phyloP scores from a whole-genome alignment of 2,797 vertebrate genomes.

The Tiaroga cobitis region DNA sequence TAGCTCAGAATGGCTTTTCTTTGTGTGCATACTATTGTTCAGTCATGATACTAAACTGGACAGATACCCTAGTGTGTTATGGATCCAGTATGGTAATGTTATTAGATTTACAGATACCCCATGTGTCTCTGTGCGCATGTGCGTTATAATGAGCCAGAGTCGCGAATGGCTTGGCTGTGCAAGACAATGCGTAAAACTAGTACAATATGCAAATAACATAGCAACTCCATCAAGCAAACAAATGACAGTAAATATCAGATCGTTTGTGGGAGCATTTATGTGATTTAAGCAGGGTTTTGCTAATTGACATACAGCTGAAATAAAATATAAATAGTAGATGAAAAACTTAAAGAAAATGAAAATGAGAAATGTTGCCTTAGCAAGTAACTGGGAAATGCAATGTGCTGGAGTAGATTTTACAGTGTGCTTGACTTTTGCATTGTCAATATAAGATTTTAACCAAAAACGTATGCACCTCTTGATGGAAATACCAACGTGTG shows the following conservation, averaged over 20 bases:
- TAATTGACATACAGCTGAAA: not conserved
- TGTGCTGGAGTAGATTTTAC: too few species aligned
- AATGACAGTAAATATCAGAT: slow-evolving; percentile 53
- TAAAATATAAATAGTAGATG: not conserved
- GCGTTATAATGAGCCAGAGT: slow-evolving; percentile 49
- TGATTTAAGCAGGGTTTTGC: slow-evolving; percentile 24
- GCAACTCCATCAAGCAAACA: slow-evolving; percentile 52
- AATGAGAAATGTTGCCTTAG: not conserved
- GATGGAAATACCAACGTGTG: too few species aligned
- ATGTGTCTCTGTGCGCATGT: slow-evolving; percentile 30
- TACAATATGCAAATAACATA: slow-evolving; percentile 47
- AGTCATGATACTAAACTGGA: slow-evolving; percentile 53
- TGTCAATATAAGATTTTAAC: too few species aligned
- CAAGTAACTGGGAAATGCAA: too few species aligned
- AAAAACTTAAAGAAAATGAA: not conserved
- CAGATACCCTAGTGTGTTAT: slow-evolving; percentile 48
- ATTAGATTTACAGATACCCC: slow-evolving; percentile 54
- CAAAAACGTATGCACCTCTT: too few species aligned
- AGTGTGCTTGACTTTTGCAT: too few species aligned
- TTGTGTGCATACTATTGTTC: slow-evolving; percentile 33
- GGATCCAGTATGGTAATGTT: slow-evolving; percentile 50
- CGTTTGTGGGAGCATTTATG: slow-evolving; percentile 48
- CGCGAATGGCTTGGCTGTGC: slow-evolving; percentile 48
- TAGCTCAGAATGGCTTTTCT: slow-evolving; percentile 23
- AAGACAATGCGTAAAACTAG: slow-evolving; percentile 38